phyloP scores from a whole-genome alignment of 2,113 vertebrate species.

The Daphoenositta chrysoptera region DNA sequence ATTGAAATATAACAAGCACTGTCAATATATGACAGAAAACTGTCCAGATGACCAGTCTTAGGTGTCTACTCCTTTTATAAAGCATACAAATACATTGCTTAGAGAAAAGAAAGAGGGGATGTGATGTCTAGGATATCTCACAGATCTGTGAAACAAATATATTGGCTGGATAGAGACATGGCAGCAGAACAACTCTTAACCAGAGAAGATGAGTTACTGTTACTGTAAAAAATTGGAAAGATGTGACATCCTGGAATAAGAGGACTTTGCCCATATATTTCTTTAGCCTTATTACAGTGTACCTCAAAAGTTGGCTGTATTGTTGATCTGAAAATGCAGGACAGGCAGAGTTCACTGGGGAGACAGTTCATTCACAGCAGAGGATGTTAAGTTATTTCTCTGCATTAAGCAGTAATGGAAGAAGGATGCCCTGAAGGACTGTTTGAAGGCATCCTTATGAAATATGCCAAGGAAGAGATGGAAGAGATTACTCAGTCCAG shows the following conservation, averaged over 20 bases:
- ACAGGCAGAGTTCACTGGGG: neutral
- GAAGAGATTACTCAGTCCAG: neutral
- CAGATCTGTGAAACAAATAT: neutral
- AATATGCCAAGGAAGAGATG: neutral
- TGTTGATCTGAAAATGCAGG: neutral
- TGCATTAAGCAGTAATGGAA: neutral
- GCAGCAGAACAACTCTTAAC: neutral
- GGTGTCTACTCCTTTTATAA: neutral
- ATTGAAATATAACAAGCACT: neutral
- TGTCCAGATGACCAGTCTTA: neutral
- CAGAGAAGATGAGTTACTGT: neutral
- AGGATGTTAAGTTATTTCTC: neutral
- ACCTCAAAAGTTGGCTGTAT: neutral
- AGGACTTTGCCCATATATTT: neutral
- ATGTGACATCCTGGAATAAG: neutral
- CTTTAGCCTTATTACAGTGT: neutral
- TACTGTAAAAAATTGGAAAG: neutral
- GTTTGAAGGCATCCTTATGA: neutral
- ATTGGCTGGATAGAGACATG: neutral
- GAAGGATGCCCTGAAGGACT: neutral
- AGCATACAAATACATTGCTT: neutral
- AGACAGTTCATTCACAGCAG: neutral
- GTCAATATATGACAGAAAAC: neutral
- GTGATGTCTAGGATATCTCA: neutral
- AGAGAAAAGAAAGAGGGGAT: neutral